Evolutionary conservation across 2,888 invertebrate genomes (phyloP).

Genomic region (Apamea crenata): DNA sequence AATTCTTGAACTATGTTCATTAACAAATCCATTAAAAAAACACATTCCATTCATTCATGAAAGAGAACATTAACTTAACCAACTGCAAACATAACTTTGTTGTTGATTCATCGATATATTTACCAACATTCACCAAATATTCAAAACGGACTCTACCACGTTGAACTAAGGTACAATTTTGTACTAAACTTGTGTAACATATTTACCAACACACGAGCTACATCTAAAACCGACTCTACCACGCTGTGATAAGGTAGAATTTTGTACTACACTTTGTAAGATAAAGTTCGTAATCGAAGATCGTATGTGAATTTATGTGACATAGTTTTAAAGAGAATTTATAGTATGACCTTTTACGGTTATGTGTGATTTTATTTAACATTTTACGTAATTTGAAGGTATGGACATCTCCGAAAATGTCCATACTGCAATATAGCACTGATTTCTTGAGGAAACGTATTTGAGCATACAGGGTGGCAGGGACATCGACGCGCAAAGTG

Average conservation of each 20-base stretch:
- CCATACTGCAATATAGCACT: neutral
- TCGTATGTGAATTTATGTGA: slow-evolving; percentile 16
- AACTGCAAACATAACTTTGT: slow-evolving; percentile 5
- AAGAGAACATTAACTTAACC: neutral
- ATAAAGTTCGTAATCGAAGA: neutral
- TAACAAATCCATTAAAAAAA: neutral
- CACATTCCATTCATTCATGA: neutral
- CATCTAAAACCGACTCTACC: neutral
- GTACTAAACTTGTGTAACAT: neutral
- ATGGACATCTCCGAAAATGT: neutral
- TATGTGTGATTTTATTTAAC: slow-evolving; percentile 5
- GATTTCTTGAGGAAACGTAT: neutral
- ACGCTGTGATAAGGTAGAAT: neutral
- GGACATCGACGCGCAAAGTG: no score
- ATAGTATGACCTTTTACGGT: slow-evolving; percentile 20
- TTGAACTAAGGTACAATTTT: neutral
- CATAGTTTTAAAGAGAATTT: slow-evolving; percentile 35
- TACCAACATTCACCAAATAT: neutral
- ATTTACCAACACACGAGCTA: neutral
- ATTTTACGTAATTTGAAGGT: slow-evolving; percentile 21
- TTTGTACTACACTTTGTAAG: neutral
- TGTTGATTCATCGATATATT: slow-evolving; percentile 12
- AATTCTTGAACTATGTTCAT: neutral
- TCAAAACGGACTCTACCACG: neutral
- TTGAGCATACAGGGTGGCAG: no score